phyloP scores from a whole-genome alignment of 2,113 vertebrate species.

The Equus quagga region DNA sequence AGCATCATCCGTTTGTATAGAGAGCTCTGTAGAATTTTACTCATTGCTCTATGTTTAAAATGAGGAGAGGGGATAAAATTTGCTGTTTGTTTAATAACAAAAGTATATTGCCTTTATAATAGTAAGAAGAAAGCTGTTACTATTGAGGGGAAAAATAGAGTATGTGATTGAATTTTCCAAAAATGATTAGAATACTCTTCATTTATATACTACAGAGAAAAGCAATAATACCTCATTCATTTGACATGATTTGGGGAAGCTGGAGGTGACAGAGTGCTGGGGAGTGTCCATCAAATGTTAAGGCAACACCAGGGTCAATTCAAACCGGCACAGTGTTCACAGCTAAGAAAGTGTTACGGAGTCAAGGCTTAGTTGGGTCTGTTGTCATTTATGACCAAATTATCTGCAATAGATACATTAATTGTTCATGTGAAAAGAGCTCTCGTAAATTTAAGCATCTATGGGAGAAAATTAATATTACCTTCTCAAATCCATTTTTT shows the following conservation, averaged over 20 bases:
- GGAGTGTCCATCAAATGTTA: not conserved
- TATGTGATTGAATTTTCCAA: not conserved
- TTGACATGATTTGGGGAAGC: not conserved
- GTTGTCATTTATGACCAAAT: not conserved
- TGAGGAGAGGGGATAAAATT: not conserved
- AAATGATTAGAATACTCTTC: constrained; percentile 16
- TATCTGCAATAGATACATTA: not conserved
- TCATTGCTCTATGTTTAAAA: not conserved
- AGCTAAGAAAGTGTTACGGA: not conserved
- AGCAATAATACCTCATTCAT: not conserved
- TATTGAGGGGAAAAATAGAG: not conserved
- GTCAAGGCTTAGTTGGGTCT: not conserved
- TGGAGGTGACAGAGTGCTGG: not conserved
- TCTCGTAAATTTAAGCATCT: not conserved
- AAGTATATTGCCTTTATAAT: not conserved
- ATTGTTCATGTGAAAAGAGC: not conserved
- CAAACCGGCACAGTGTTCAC: not conserved
- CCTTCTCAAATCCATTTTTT: constrained; percentile 7
- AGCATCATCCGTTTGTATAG: not conserved
- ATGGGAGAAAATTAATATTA: not conserved
- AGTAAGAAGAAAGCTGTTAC: not conserved
- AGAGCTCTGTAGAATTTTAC: not conserved
- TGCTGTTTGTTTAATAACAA: constrained; percentile 1
- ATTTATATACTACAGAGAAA: not conserved
- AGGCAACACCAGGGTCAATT: not conserved